Percentiles rank a stretch among this genome's conserved stretches.
phyloP scores from a whole-genome alignment of 2,888 invertebrate genomes.

The Lasius fuliginosus region DNA sequence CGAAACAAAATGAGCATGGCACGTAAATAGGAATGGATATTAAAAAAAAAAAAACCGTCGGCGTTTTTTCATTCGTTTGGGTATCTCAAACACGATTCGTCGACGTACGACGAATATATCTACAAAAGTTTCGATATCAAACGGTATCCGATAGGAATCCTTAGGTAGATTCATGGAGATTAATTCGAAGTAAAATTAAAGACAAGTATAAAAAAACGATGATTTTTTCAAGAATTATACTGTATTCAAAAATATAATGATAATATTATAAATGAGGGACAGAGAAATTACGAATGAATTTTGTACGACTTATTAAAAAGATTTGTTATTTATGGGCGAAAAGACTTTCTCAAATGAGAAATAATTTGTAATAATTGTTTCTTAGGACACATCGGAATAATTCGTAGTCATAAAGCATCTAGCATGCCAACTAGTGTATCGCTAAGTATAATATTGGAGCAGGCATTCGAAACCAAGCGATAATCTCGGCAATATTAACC shows the following conservation, averaged over 20 bases:
- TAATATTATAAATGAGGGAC: neutral
- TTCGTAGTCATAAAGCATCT: constrained; percentile 12
- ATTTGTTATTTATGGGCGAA: neutral
- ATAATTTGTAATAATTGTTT: neutral
- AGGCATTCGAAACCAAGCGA: constrained; percentile 51
- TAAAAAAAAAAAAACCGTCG: constrained; percentile 24
- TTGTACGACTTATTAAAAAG: neutral
- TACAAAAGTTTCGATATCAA: neutral
- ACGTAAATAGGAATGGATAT: neutral
- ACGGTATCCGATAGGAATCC: neutral
- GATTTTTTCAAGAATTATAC: neutral
- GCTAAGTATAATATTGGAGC: constrained; percentile 15
- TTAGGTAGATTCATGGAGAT: neutral
- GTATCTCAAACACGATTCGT: neutral
- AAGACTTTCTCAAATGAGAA: neutral
- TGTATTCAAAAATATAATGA: neutral
- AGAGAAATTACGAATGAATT: neutral
- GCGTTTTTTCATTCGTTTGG: neutral
- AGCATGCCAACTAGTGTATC: neutral
- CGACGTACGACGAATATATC: neutral
- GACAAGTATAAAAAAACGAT: neutral
- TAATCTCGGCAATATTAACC: constrained; percentile 72
- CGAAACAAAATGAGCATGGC: constrained; percentile 7
- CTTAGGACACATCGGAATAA: neutral
- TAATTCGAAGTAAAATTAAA: neutral